A percentile compares a stretch with the other conserved stretches of the same genome.
Evolutionary conservation across 1,140 invertebrate species (phyloP).

Genomic region (Drosophila orosa): DNA sequence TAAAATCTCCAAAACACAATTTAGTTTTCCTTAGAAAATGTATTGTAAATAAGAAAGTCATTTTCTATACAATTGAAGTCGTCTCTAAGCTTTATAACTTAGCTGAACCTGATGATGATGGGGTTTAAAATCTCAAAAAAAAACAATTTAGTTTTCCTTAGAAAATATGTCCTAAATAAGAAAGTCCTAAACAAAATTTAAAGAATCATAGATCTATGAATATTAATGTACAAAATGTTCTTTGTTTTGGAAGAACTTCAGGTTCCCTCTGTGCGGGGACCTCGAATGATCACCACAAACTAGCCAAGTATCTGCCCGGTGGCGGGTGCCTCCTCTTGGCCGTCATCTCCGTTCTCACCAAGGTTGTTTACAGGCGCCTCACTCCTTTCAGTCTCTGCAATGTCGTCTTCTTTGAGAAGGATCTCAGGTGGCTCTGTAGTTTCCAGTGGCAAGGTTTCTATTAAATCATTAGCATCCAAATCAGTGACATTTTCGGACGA

Average conservation of each 20-base stretch:
- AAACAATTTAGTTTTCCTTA: not conserved
- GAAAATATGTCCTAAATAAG: not conserved
- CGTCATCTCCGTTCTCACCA: not conserved
- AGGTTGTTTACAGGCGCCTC: not conserved
- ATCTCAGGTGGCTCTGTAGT: conserved; percentile 20
- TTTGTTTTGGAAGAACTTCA: not conserved
- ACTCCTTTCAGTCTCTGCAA: not conserved
- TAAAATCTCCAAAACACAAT: not conserved
- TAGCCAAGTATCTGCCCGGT: conserved; percentile 19
- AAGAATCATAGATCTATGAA: not conserved
- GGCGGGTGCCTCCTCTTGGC: not conserved
- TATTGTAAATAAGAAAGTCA: not conserved
- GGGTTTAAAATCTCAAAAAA: not conserved
- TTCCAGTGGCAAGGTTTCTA: conserved; percentile 17
- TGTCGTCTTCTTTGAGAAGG: conserved; percentile 12
- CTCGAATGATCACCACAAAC: conserved; percentile 38
- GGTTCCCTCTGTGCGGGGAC: not conserved
- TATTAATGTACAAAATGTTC: not conserved
- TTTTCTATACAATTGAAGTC: not conserved
- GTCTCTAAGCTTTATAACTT: not conserved
- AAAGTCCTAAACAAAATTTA: not conserved
- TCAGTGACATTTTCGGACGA: conserved; percentile 3
- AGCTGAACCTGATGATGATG: not conserved
- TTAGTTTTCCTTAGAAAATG: not conserved
- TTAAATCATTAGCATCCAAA: conserved; percentile 2